Base-by-base conservation (phyloP, 2,888 invertebrate genomes). In the Melinaea menophilus region DNA sequence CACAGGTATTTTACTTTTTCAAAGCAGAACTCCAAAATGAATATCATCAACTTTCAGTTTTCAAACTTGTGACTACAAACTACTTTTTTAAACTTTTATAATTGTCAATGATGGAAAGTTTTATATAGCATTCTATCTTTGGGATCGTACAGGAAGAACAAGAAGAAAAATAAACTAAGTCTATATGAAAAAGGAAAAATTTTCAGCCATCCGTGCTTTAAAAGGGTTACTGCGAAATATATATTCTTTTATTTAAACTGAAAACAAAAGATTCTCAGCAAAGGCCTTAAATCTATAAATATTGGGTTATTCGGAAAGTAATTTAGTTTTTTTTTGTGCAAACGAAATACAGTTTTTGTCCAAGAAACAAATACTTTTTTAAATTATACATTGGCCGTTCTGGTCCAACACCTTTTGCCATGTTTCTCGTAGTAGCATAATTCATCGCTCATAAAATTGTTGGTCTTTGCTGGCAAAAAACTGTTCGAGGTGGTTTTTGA, bases 251-350 rank as follows among this genome's bases (percentile, higher is more conserved):
- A 51, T 41, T 41, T 9, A 22, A 51, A 31, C 51, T 2, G 5
- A 51, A 51, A 51, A 51, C 51, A 51, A 51, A 51, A 51, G 51
- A 51, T 5, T 47, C 37, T 33, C 12, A 57, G 41, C 41, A 61
- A 58, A 55, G 37, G 48, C 47, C 37, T 47, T 45, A 58, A 64
- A 61, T 58, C 61, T 13, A 61, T 55, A 58, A 55, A 45, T 22
- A 22, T 22, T 22, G 22, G 22, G 22, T 22, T 22, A 1, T 22
- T 22, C 22, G 22, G 22, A 0, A 22, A 22, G 22, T 22, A 22
- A 22, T 22, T 22, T 22, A 0, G 0, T 22, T 22, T 22, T 22
- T n/a, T 22, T 22, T 22, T 22, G 22, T 22, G 22, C 22, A 22
- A 22, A 22, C 22, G 22, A 22, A 22, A 22, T 22, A 22, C 22